A percentile compares a stretch with the other conserved stretches of the same genome.
Conservation (phyloP, 2,113 vertebrate genomes). For the Protomyctophum bolini region DNA sequence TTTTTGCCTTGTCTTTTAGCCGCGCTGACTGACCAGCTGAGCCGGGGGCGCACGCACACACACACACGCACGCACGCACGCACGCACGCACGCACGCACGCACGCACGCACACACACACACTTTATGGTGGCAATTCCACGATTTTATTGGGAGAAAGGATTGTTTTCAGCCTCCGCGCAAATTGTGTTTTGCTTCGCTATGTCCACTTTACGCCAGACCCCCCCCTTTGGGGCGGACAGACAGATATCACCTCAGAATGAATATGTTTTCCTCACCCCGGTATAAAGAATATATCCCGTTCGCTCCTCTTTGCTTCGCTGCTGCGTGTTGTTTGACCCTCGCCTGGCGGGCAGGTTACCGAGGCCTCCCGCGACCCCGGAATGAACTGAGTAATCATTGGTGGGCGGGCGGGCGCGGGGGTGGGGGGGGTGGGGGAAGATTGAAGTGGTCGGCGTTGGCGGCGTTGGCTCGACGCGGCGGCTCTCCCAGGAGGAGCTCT, state of each 20-base stretch:
- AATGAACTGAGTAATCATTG: background rate
- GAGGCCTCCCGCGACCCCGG: background rate
- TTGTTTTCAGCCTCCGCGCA: conserved; percentile 32
- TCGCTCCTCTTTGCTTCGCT: background rate
- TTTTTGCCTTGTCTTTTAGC: background rate
- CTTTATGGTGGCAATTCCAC: conserved; percentile 30
- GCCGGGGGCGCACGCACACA: conserved; percentile 31
- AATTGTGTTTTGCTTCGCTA: conserved; percentile 20
- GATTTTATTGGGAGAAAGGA: conserved; percentile 49
- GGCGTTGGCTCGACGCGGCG: no score
- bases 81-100: no score
- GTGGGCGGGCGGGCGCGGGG: no score
- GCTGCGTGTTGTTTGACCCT: background rate
- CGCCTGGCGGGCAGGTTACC: background rate
- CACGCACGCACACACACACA: conserved; percentile 23
- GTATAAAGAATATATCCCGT: background rate
- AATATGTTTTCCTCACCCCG: background rate
- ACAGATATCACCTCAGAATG: conserved; percentile 2
- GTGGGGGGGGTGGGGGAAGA: background rate
- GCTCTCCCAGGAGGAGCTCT: background rate
- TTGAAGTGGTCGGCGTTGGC: conserved; percentile 5
- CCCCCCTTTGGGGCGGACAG: conserved; percentile 2
- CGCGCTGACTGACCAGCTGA: conserved; percentile 40
- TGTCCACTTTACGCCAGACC: background rate
- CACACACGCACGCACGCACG: no score